These are phyloP conservation scores for Cariama cristata DNA, from an alignment of 2,113 vertebrate genomes.

Conservation along the genomic window DNA sequence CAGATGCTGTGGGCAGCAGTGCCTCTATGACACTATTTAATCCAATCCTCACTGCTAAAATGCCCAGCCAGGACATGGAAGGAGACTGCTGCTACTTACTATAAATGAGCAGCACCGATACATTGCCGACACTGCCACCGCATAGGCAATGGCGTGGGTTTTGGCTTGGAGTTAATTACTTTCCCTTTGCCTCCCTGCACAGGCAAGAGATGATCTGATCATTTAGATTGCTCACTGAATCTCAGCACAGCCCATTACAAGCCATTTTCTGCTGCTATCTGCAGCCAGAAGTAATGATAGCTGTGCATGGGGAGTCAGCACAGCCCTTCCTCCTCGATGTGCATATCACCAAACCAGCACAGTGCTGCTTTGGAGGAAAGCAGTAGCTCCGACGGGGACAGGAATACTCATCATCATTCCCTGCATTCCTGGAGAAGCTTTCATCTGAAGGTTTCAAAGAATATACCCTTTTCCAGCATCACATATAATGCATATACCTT, in stretches of 20 bases:
- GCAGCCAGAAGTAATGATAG: not conserved
- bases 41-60: not conserved
- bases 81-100: not conserved
- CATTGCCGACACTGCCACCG: not conserved
- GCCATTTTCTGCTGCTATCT: not conserved
- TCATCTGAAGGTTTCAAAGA: not conserved
- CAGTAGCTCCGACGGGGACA: not conserved
- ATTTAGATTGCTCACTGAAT: not conserved
- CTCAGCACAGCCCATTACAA: not conserved
- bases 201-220: not conserved
- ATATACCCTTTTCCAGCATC: not conserved
- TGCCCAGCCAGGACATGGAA: not conserved
- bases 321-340: not conserved
- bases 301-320: not conserved
- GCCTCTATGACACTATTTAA: not conserved
- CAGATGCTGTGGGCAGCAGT: constrained; percentile 8
- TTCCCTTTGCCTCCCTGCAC: not conserved
- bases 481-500: not conserved
- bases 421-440: not conserved
- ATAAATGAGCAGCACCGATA: not conserved
- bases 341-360: not conserved
- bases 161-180: not conserved
- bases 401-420: not conserved
- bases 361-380: rapidly evolving
- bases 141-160: not conserved